These are phyloP conservation scores for Calliopum simillimum DNA, from an alignment of 2,888 invertebrate genomes.

Conservation along the genomic window DNA sequence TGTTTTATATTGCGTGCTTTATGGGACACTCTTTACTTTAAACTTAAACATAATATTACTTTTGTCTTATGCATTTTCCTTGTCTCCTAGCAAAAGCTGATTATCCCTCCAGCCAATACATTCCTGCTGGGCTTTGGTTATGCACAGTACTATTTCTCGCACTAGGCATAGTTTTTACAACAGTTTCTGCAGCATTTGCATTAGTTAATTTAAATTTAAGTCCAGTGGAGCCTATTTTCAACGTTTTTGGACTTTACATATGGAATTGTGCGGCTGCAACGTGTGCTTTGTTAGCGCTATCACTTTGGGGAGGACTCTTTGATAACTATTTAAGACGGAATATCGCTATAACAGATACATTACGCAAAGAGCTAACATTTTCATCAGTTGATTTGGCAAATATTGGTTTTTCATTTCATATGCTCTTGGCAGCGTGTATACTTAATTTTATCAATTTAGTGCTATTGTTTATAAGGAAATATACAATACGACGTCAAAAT, in stretches of 20 bases:
- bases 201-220: slow-evolving; percentile 72
- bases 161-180: slow-evolving; percentile 69
- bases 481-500: slow-evolving; percentile 56
- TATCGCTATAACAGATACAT: slow-evolving; percentile 65
- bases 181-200: slow-evolving; percentile 69
- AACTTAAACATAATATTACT: no score
- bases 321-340: slow-evolving; percentile 58
- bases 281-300: slow-evolving; percentile 56
- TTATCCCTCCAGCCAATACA: slow-evolving; percentile 29
- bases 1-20: no score
- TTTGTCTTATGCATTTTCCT: no score
- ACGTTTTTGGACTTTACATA: slow-evolving; percentile 70
- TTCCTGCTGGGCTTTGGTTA: slow-evolving; percentile 69
- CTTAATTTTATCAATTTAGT: slow-evolving; percentile 55
- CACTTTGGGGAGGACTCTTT: slow-evolving; percentile 67
- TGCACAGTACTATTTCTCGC: slow-evolving; percentile 70
- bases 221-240: slow-evolving; percentile 69
- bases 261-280: slow-evolving; percentile 71
- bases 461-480: slow-evolving; percentile 56
- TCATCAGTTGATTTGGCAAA: slow-evolving; percentile 57
- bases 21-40: no score
- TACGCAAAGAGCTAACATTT: slow-evolving; percentile 52
- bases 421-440: slow-evolving; percentile 44
- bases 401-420: slow-evolving; percentile 69
- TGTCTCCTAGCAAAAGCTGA: neutral